These are phyloP conservation scores for Montipora cactus DNA, from an alignment of 64 coral and sea anemone species.

Conservation along the genomic window DNA sequence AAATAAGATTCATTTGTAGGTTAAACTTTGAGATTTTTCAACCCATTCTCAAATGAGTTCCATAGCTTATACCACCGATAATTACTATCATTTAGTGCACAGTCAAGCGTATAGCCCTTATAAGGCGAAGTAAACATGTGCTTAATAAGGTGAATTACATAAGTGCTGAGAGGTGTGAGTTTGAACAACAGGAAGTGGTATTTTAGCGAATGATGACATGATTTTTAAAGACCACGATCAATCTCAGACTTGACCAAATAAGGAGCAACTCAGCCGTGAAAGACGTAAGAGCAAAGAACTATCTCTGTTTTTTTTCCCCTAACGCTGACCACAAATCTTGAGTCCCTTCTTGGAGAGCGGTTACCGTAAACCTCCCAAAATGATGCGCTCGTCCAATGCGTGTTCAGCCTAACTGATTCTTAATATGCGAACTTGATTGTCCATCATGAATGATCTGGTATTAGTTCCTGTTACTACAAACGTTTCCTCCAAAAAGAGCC, in stretches of 20 bases:
- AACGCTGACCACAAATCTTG: slow-evolving; percentile 2
- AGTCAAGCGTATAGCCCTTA: slow-evolving; percentile 24
- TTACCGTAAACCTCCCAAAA: background rate
- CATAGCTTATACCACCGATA: background rate
- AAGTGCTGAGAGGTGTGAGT: background rate
- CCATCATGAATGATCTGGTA: background rate
- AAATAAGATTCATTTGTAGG: background rate
- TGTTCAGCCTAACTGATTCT: background rate
- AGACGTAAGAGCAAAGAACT: background rate
- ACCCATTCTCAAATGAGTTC: background rate
- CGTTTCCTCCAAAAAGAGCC: background rate
- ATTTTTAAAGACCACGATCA: background rate
- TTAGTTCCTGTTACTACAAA: background rate
- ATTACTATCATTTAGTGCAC: slow-evolving; percentile 5
- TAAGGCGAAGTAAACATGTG: slow-evolving; percentile 44
- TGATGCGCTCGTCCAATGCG: background rate
- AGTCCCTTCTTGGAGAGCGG: background rate
- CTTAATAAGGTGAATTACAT: slow-evolving; percentile 10
- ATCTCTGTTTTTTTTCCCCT: background rate
- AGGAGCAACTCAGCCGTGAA: background rate
- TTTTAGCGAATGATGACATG: slow-evolving; percentile 3
- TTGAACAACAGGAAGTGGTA: slow-evolving; percentile 27
- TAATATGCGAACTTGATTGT: background rate
- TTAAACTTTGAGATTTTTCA: background rate
- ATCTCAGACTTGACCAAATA: slow-evolving; percentile 30